Evolutionary conservation across 1,140 invertebrate genomes (phyloP), one percentile per base, ranked within the genome.

Genomic region (Hyles vespertilio): DNA sequence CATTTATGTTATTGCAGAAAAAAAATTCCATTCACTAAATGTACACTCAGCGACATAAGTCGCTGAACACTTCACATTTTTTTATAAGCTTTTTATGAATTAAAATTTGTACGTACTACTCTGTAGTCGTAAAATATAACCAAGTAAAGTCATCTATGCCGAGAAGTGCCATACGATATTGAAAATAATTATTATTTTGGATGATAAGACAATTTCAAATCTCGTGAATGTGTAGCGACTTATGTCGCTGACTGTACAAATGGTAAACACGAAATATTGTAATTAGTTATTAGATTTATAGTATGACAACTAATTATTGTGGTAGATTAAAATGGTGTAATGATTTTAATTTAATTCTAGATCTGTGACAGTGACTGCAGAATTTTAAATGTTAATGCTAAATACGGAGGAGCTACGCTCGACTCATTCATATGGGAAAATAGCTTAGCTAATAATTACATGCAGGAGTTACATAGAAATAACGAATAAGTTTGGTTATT

Each of bases 391-490:
- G 22, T 22, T 22, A 22, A 22, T 22, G 22, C 22, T 79, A 70
- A 66, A 49, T 81, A 57, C 67, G 70, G 70, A 43, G 74, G 74
- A 12, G 66, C 63, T 12, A 67, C 62, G 2, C 68, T 74, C 64
- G 77, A 75, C 60, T 46, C 70, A 4, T 70, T 67, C 55, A 77
- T 79, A 51, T 75, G 77, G 77, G 57, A 58, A 33, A 65, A 72
- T 53, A 69, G 64, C 36, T 10, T 11, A 4, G 45, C 56, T 1
- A 62, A 65, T 43, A 54, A 46, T 22, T 67, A 56, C 36, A 65
- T 69, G 53, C 53, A 62, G 46, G 8, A 11, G 22, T 48, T 67
- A n/a, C 51, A 70, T 45, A 22, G 22, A 22, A 22, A 22, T 22
- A 22, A 22, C 2, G 22, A 22, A 22, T 2, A 22, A 22, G 22